A percentile compares a stretch with the other conserved stretches of the same genome.
Evolutionary conservation across 2,113 vertebrate genomes (phyloP).

Genomic region (Nothobranchius furzeri): DNA sequence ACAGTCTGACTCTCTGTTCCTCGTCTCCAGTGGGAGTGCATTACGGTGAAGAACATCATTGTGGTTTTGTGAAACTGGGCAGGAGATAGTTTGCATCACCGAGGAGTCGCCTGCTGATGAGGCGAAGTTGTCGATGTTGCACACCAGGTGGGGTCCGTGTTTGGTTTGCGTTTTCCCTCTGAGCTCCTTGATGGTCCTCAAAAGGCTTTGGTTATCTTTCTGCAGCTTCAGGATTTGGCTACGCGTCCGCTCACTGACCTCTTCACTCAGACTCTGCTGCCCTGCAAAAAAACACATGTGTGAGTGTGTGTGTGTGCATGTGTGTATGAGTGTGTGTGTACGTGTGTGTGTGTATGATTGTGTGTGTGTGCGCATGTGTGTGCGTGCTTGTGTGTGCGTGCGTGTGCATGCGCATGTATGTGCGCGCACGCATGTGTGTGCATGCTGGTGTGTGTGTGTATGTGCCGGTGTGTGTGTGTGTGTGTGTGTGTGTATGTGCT

Average conservation of each 20-base stretch:
- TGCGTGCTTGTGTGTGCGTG: too few species aligned
- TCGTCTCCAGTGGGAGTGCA: conserved; percentile 1
- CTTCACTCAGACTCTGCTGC: conserved; percentile 76
- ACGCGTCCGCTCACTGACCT: conserved; percentile 87
- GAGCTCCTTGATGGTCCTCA: conserved; percentile 70
- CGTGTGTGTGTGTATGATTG: too few species aligned
- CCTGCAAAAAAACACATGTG: conserved; percentile 70
- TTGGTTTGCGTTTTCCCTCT: conserved; percentile 35
- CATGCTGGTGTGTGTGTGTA: too few species aligned
- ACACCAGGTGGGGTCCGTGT: not conserved
- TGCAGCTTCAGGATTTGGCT: conserved; percentile 92
- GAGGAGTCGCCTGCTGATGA: conserved; percentile 18
- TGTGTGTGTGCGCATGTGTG: too few species aligned
- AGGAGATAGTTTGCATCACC: conserved; percentile 16
- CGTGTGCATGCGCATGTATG: too few species aligned
- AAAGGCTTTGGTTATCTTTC: conserved; percentile 89
- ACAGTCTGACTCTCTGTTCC: conserved; percentile 38
- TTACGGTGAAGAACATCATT: not conserved
- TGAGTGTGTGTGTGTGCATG: too few species aligned
- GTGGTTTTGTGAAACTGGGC: conserved; percentile 1
- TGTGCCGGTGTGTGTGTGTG: too few species aligned
- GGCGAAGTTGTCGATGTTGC: conserved; percentile 6
- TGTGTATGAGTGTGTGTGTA: too few species aligned
- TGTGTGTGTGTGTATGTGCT: too few species aligned
- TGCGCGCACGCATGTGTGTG: too few species aligned